Percentiles rank a stretch among this genome's conserved stretches.
Evolutionary conservation across 2,888 invertebrate genomes (phyloP).

Genomic region (Synergus itoensis): DNA sequence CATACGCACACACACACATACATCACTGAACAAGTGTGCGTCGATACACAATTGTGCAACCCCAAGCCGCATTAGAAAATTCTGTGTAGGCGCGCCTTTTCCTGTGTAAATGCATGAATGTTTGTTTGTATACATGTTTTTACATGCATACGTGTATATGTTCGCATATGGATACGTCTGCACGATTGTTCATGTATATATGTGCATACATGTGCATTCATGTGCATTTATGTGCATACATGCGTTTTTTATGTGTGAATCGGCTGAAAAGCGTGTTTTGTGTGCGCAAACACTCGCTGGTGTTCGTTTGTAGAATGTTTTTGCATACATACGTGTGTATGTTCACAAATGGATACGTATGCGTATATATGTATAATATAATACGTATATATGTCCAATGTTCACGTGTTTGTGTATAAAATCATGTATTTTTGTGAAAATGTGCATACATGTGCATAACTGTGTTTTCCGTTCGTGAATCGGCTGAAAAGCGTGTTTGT

Average conservation of each 20-base stretch:
- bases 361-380: too few species aligned
- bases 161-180: constrained; percentile 49
- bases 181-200: constrained; percentile 47
- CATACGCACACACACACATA: too few species aligned
- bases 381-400: too few species aligned
- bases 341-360: too few species aligned
- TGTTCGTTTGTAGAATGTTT: neutral
- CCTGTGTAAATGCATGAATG: too few species aligned
- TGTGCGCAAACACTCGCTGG: neutral
- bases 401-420: too few species aligned
- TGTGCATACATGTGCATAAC: too few species aligned
- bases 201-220: too few species aligned
- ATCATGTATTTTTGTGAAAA: too few species aligned
- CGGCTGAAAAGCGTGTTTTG: neutral
- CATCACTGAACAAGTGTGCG: neutral
- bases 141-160: constrained; percentile 42
- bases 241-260: constrained; percentile 39
- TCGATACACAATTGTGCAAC: constrained; percentile 1
- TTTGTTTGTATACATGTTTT: constrained; percentile 19
- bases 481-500: neutral
- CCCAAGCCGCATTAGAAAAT: neutral
- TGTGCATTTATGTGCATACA: constrained; percentile 37
- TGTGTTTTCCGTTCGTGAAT: too few species aligned
- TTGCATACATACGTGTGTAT: too few species aligned
- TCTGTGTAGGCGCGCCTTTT: neutral